Conservation (phyloP, 2,797 vertebrate species). For the Sebastes trivittatus region DNA sequence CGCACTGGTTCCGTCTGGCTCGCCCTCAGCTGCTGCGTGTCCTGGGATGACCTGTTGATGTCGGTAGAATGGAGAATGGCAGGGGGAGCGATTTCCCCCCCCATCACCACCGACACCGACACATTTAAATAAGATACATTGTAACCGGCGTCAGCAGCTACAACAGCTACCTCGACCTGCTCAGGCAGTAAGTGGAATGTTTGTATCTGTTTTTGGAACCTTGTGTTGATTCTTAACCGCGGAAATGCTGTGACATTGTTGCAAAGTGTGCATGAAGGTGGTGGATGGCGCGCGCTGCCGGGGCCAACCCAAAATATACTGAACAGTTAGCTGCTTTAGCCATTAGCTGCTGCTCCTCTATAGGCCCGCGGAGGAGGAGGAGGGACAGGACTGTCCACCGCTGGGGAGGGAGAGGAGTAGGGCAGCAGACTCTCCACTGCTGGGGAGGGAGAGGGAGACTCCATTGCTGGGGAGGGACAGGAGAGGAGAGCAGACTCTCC, state of each 20-base stretch:
- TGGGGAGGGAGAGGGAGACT: not conserved
- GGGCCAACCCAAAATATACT: constrained; percentile 74
- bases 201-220: not conserved
- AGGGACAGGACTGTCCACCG: constrained; percentile 30
- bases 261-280: constrained; percentile 46
- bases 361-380: constrained; percentile 50
- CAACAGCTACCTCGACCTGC: constrained; percentile 55
- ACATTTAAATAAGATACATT: constrained; percentile 75
- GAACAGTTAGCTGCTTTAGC: constrained; percentile 77
- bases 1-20: constrained; percentile 87
- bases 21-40: constrained; percentile 86
- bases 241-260: constrained; percentile 60
- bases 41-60: constrained; percentile 91
- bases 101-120: constrained; percentile 49
- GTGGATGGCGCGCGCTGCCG: constrained; percentile 61
- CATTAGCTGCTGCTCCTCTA: constrained; percentile 61
- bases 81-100: constrained; percentile 80
- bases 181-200: constrained; percentile 67
- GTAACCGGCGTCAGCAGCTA: constrained; percentile 61
- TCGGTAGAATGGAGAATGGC: constrained; percentile 83
- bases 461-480: too few relatives aligned
- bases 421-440: too few relatives aligned
- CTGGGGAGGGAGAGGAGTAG: not conserved
- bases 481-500: too few relatives aligned
- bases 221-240: not conserved